Conservation (phyloP, 2,797 vertebrate species). For the Enteromius thamalakanensis region DNA sequence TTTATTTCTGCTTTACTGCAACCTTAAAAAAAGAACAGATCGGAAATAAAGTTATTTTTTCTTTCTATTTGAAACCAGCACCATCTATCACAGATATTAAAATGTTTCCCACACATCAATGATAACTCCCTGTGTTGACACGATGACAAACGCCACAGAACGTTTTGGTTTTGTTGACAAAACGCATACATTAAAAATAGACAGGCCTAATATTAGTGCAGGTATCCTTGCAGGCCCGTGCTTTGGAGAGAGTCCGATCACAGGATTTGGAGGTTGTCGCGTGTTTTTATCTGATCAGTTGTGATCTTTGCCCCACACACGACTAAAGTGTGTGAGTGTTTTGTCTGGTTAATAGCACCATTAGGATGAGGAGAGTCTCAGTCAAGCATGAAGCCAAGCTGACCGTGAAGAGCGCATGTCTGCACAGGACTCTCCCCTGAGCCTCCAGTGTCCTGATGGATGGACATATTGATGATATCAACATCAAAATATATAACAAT, state of each 20-base stretch:
- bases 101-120: constrained; percentile 37
- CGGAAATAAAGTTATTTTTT: background rate
- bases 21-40: background rate
- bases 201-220: background rate
- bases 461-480: constrained; percentile 39
- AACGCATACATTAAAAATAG: too few species aligned
- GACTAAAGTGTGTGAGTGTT: constrained; percentile 43
- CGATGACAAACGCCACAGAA: constrained; percentile 16
- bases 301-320: constrained; percentile 43
- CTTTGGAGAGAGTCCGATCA: constrained; percentile 3
- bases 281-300: constrained; percentile 36
- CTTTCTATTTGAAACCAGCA: constrained; percentile 32
- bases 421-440: constrained; percentile 26
- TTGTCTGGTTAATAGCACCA: constrained; percentile 60
- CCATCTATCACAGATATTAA: constrained; percentile 27
- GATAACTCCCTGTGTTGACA: constrained; percentile 48
- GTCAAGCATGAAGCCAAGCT: constrained; percentile 60
- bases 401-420: constrained; percentile 52
- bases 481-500: background rate
- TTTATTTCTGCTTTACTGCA: constrained; percentile 22
- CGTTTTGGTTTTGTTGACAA: background rate
- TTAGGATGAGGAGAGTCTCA: constrained; percentile 50
- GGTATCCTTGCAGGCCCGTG: background rate
- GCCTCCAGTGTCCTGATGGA: constrained; percentile 26
- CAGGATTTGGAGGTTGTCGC: constrained; percentile 27